Evolutionary conservation across 2,113 vertebrate species (phyloP).

Genomic region (Turnix velox): DNA sequence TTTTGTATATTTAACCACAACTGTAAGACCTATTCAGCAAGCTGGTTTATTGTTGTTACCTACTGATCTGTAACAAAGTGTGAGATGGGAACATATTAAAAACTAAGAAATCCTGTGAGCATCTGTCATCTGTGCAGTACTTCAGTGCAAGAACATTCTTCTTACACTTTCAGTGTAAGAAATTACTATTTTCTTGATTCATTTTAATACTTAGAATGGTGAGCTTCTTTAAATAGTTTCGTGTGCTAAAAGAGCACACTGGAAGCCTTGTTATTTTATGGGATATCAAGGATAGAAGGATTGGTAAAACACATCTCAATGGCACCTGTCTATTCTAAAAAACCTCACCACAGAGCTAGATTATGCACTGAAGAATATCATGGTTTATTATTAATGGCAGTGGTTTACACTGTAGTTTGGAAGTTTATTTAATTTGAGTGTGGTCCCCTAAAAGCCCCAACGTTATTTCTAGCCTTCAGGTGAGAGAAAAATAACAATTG

Average conservation of each 20-base stretch:
- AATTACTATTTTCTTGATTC: not conserved
- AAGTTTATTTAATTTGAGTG: not conserved
- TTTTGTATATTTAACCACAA: not conserved
- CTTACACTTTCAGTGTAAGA: not conserved
- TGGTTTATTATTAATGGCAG: not conserved
- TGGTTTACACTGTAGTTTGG: not conserved
- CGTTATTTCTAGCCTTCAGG: not conserved
- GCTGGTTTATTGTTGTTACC: not conserved
- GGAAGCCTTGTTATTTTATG: not conserved
- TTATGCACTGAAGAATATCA: not conserved
- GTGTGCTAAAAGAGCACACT: not conserved
- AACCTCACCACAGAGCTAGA: not conserved
- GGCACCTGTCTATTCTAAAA: not conserved
- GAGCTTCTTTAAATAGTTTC: not conserved
- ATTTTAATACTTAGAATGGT: not conserved
- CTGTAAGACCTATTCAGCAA: not conserved
- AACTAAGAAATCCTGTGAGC: not conserved
- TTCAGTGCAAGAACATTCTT: not conserved
- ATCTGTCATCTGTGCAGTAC: not conserved
- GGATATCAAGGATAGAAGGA: not conserved
- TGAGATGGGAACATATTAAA: not conserved
- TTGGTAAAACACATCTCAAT: not conserved
- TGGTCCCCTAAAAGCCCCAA: not conserved
- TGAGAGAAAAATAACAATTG: not conserved
- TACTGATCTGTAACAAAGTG: not conserved